A percentile compares a stretch with the other conserved stretches of the same genome.
Conservation (phyloP, 2,797 vertebrate species). For the Pseudochirops cupreus region DNA sequence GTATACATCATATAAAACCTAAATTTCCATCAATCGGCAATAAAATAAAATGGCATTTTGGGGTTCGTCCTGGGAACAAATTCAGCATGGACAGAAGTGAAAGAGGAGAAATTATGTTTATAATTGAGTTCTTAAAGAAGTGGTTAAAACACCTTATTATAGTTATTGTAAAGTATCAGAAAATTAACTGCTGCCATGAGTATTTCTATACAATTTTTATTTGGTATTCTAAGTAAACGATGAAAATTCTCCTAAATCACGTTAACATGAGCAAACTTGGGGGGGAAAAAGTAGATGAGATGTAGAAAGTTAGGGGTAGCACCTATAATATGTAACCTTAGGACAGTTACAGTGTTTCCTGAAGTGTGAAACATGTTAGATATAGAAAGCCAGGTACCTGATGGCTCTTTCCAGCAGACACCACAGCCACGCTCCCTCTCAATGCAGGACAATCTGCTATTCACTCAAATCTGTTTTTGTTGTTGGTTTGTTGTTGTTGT, state of each 20-base stretch:
- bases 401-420: conserved; percentile 37
- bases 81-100: not conserved
- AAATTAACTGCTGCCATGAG: not conserved
- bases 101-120: not conserved
- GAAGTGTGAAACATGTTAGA: not conserved
- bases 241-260: not conserved
- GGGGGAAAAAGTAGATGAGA: not conserved
- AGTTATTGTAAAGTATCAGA: not conserved
- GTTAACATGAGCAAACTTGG: not conserved
- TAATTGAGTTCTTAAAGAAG: not conserved
- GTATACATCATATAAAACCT: not conserved
- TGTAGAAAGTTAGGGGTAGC: no score
- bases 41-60: not conserved
- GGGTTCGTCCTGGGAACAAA: not conserved
- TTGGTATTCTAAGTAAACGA: not conserved
- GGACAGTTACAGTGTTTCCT: rapidly evolving
- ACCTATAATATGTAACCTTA: not conserved
- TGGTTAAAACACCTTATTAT: not conserved
- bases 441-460: conserved; percentile 73
- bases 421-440: conserved; percentile 57
- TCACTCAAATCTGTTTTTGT: conserved; percentile 50
- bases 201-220: not conserved
- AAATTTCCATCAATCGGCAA: not conserved
- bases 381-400: not conserved
- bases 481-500: not conserved